A percentile compares a stretch with the other conserved stretches of the same genome.
Conservation (phyloP, 2,888 invertebrate genomes). For the Pyrgus malvae region DNA sequence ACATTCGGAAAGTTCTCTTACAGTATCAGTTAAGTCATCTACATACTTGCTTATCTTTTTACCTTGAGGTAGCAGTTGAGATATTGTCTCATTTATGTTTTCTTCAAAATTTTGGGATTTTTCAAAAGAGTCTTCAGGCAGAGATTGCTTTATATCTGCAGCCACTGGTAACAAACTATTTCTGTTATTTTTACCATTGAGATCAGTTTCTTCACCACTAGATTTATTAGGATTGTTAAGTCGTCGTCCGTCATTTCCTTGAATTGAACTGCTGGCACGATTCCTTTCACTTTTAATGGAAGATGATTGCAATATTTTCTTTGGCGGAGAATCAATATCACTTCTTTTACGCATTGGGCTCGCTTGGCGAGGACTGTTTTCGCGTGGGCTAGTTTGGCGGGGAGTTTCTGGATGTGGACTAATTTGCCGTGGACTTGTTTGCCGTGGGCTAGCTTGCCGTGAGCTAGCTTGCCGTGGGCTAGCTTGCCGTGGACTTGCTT, state of each 20-base stretch:
- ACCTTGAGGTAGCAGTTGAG: constrained; percentile 47
- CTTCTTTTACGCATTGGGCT: constrained; percentile 6
- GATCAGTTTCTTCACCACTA: constrained; percentile 4
- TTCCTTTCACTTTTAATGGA: constrained; percentile 30
- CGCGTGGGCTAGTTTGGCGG: background rate
- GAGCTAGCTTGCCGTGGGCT: too few species aligned
- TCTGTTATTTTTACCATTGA: background rate
- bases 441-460: too few species aligned
- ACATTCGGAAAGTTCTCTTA: constrained; percentile 46
- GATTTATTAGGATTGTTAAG: constrained; percentile 36
- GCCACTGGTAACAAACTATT: background rate
- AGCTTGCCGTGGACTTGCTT: too few species aligned
- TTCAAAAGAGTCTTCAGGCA: background rate
- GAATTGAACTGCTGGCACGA: constrained; percentile 21
- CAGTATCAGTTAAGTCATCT: constrained; percentile 50
- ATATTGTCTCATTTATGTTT: constrained; percentile 39
- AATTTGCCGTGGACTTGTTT: too few species aligned
- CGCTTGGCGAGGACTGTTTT: too few species aligned
- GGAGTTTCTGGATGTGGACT: too few species aligned
- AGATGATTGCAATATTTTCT: constrained; percentile 13
- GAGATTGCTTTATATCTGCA: background rate
- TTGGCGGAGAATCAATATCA: constrained; percentile 15
- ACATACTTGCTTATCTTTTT: constrained; percentile 48
- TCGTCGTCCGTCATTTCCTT: constrained; percentile 18
- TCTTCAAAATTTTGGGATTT: constrained; percentile 30